A percentile compares a stretch with the other conserved stretches of the same genome.
These are phyloP conservation scores for Acronicta aceris DNA, from an alignment of 2,888 invertebrate genomes.

Conservation along the genomic window DNA sequence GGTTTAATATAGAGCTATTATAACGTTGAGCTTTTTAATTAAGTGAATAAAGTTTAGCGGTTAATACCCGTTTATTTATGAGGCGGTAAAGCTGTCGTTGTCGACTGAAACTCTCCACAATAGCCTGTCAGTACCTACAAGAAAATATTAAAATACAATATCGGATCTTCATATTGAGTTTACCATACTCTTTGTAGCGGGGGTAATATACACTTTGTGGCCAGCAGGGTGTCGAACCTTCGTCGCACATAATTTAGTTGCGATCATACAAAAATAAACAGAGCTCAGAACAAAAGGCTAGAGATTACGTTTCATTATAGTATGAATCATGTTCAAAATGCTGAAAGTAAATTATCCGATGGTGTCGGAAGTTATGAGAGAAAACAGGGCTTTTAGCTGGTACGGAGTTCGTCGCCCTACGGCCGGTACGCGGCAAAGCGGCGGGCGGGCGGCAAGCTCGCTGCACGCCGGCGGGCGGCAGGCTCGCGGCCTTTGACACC, in stretches of 20 bases:
- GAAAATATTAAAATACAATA: constrained; percentile 28
- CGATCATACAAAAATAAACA: constrained; percentile 13
- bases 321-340: constrained; percentile 22
- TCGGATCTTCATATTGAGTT: constrained; percentile 18
- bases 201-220: constrained; percentile 15
- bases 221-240: constrained; percentile 18
- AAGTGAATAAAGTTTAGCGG: constrained; percentile 2
- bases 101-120: constrained; percentile 11
- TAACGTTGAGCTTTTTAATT: constrained; percentile 13
- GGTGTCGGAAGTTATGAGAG: constrained; percentile 39
- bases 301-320: constrained; percentile 14
- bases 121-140: constrained; percentile 18
- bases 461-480: constrained; percentile 21
- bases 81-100: constrained; percentile 11
- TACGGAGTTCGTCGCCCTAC: constrained; percentile 58
- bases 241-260: constrained; percentile 5
- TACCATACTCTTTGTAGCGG: constrained; percentile 27
- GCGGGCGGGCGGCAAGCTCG: constrained; percentile 5
- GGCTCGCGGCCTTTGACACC: constrained; percentile 63
- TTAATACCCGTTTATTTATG: constrained; percentile 25
- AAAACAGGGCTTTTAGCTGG: constrained; percentile 21
- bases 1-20: constrained; percentile 9
- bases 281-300: constrained; percentile 14
- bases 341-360: constrained; percentile 25
- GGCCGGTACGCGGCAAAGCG: constrained; percentile 8